Evolutionary conservation across 2,113 vertebrate genomes (phyloP), one percentile per base, ranked within the genome.

Genomic region (Lasiurus borealis): DNA sequence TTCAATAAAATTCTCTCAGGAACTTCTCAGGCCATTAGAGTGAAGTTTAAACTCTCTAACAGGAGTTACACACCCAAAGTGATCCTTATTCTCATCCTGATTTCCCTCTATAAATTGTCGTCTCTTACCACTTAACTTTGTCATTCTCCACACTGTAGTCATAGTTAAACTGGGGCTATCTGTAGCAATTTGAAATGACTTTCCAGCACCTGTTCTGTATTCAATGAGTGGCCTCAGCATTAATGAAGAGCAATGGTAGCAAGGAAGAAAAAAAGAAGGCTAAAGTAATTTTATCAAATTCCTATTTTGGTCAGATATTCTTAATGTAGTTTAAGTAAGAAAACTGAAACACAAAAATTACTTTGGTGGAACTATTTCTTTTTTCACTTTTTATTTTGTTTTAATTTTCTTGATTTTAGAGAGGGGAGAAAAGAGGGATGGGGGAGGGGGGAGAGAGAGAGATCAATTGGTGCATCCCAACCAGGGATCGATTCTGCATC

Each of bases 311-410:
- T 85, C 34, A 85, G 54, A 92, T 80, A 78, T 87, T 90, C 91
- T 89, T 91, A 72, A 10, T 84, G 94, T 16, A 90, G 66, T 54
- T 66, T 87, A 75, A 83, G 69, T 34, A 91, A 34, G 78, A 80
- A 96, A 91, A 94, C 86, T n/a, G 80, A 96, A 86, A 83, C 50
- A 94, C 75, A 93, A 91, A 91, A 93, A 93, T 93, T 83, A 96
- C 72, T 93, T 92, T 85, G 85, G 88, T 83, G 59, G 62, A 88
- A 85, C 34, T 48, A 48, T 68, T 95, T 94, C 3, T 64, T 64
- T 64, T 29, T 29, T 29, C 11, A 57, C 19, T 64, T 64, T 64
- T 64, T 62, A 23, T 62, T 62, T 64, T 64, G 31, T 29, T 64
- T 64, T 29, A 64, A 40, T 40, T 40, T 40, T 40, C 40, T 64